Base-by-base conservation (phyloP, 2,888 invertebrate species). In the Patella pellucida region DNA sequence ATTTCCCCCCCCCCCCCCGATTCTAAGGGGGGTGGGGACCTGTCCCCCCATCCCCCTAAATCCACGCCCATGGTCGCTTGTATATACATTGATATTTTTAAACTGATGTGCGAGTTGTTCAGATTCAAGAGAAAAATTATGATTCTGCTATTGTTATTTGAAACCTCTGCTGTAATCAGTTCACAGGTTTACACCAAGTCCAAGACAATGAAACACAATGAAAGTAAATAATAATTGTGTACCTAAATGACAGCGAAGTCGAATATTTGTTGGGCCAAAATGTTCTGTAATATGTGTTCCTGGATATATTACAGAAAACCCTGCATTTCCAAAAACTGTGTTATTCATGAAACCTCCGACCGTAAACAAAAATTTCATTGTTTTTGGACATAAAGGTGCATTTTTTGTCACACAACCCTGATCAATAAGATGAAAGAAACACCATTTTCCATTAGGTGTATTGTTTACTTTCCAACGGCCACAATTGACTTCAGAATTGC, bases 241-340 rank as follows among this genome's bases (percentile, higher is more conserved):
- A 88, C 89, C 88, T 68, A 90, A 78, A 79, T 90, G 90, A 73
- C 89, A 89, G 62, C 90, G 80, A 3, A 90, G 78, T 73, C 90
- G 79, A 51, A 86, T 82, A 78, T 90, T 90, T 51, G 87, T 87
- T 52, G 90, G 87, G 23, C 90, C 90, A 83, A 84, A 88, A 76
- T 90, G 90, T 69, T 84, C 82, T 1, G 81, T 73, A 19, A 90
- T 86, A 4, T 71, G 68, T 1, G 90, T 90, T 5, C 84, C 84
- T 68, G 89, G 87, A 19, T 85, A 78, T n/a, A 90, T 76, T 2
- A 89, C 85, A 9, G 90, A 90, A 77, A 89, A 90, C 12, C 86
- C 80, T 16, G 85, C 88, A 84, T 89, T 88, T 51, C 88, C 88
- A 83, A 90, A 90, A n/a, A 89, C 77, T 80, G 84, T 86, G 12